Base-by-base conservation (phyloP, 2,797 vertebrate species). In the Pteropus rufus region DNA sequence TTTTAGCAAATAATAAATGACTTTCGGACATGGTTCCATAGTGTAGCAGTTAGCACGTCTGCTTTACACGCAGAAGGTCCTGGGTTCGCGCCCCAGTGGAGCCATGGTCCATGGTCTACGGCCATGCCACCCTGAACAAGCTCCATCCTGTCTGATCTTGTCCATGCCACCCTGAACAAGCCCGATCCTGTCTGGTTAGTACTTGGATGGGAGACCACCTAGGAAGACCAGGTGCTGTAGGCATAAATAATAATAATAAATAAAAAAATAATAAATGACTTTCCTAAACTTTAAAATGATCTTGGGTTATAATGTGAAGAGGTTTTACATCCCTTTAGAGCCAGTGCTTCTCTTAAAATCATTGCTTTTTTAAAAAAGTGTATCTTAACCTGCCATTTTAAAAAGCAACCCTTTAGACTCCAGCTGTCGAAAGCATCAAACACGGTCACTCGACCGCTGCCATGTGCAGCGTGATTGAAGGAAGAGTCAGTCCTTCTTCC, bases 401-500 rank as follows among this genome's bases (percentile, higher is more conserved):
- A 97, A 69, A 72, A 95, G 52, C 49, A 95, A 24, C 88, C 94
- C 92, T 49, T 97, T 73, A 65, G 67, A 95, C 77, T 82, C 52
- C 34, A 10, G 79, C 95, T 96, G 82, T 97, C 95, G 86, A 95
- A 95, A 97, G 72, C 92, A 93, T 93, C 89, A 95, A 23, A 97
- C 98, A 87, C 96, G 97, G 96, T 97, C 85, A 87, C 49, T 49
- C 26, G 7, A 26, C 93, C 94, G 91, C 62, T 95, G 58, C 95
- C 89, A 44, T 94, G 92, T 96, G 96, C 95, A 34, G 81, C 97
- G 79, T 95, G 91, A 97, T 96, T 97, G 92, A 97, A 97, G 93
- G 91, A 93, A 95, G 93, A 11, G 12, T 76, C 96, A 82, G 46
- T 46, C 46, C 46, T 92, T 97, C 86, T 96, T 98, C 92, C 93